Conservation (phyloP, 2,797 vertebrate species). For the Enteromius thamalakanensis region DNA sequence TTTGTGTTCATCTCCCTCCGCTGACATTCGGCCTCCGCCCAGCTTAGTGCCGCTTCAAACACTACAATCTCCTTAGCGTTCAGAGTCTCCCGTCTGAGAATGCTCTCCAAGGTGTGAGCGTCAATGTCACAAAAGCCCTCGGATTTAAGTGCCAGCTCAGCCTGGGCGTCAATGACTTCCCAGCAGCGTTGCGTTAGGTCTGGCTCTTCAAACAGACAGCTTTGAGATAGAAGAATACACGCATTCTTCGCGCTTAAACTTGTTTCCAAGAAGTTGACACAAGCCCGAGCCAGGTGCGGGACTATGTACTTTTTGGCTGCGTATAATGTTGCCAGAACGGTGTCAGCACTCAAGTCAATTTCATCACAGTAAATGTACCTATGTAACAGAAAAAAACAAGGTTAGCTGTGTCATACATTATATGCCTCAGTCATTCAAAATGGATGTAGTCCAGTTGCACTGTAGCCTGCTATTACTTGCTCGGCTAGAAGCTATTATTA, state of each 20-base stretch:
- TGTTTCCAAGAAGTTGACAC: constrained; percentile 97
- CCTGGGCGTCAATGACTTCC: constrained; percentile 98
- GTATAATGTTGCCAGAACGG: constrained; percentile 94
- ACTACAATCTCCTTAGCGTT: constrained; percentile 98
- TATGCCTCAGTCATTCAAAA: constrained; percentile 7
- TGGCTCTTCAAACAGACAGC: constrained; percentile 97
- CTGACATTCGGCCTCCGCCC: constrained; percentile 98
- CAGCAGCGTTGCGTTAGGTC: constrained; percentile 98
- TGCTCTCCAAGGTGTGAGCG: constrained; percentile 94
- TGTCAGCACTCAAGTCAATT: constrained; percentile 96
- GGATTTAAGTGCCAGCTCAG: constrained; percentile 93
- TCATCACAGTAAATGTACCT: constrained; percentile 99
- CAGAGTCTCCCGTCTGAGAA: constrained; percentile 93
- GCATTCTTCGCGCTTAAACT: constrained; percentile 97
- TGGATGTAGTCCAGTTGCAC: constrained; percentile 7
- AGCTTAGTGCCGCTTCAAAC: constrained; percentile 93
- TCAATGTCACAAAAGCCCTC: constrained; percentile 99
- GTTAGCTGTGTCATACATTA: background rate
- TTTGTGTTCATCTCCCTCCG: constrained; percentile 86
- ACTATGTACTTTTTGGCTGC: constrained; percentile 99
- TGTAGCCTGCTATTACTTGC: constrained; percentile 29
- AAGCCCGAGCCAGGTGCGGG: constrained; percentile 94
- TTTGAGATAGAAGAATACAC: constrained; percentile 95
- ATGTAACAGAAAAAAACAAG: constrained; percentile 46
- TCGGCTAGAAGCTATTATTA: constrained; percentile 30